A percentile compares a stretch with the other conserved stretches of the same genome.
These are phyloP conservation scores for Steromphala cineraria DNA, from an alignment of 2,888 invertebrate genomes.

Conservation along the genomic window DNA sequence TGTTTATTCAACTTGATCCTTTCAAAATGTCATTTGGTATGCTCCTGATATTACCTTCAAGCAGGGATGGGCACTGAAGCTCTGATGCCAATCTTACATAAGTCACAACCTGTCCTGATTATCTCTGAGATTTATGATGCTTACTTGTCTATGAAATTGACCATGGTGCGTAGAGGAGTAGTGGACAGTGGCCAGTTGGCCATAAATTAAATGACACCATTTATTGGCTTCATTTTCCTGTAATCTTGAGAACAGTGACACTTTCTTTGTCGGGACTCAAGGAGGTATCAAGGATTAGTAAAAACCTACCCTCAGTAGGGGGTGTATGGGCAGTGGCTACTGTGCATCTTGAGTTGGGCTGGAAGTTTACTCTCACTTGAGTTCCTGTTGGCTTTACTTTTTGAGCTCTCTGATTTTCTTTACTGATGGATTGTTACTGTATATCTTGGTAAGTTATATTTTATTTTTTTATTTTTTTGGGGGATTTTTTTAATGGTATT, in stretches of 20 bases:
- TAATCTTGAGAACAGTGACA: no score
- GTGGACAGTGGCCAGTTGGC: background rate
- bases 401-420: background rate
- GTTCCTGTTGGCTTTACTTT: background rate
- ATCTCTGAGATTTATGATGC: slow-evolving; percentile 9
- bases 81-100: background rate
- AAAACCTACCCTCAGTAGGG: no score
- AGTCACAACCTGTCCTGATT: background rate
- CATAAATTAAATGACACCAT: background rate
- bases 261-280: no score
- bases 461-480: background rate
- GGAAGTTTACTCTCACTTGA: background rate
- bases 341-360: background rate
- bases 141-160: slow-evolving; percentile 13
- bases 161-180: background rate
- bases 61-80: no score
- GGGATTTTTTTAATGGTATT: no score
- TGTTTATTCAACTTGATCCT: no score
- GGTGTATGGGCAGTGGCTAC: no score
- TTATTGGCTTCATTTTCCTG: background rate
- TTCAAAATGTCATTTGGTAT: no score
- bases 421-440: background rate
- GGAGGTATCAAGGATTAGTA: no score
- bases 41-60: no score
- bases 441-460: background rate